Base-by-base conservation (phyloP, 1,140 invertebrate species). In the Thrips palmi region DNA sequence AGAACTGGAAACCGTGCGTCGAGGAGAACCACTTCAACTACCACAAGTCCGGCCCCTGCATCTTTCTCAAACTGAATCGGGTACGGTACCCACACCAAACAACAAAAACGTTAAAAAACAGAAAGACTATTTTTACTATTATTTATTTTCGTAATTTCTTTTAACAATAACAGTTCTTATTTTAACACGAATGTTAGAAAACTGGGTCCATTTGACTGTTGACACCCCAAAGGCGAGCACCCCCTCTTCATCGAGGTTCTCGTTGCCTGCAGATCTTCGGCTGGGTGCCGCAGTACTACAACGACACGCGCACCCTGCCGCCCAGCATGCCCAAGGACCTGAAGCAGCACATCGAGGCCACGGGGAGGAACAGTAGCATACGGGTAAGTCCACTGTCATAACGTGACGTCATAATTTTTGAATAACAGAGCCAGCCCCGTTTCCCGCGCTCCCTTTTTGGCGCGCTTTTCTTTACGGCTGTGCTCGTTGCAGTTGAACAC, bases 251-350 rank as follows among this genome's bases (percentile, higher is more conserved):
- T n/a, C n/a, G n/a, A n/a, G n/a, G n/a, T n/a, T n/a, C n/a, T n/a
- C n/a, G n/a, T 33, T 21, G 21, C 37, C 45, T 39, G 10, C 62
- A 78, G 61, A 80, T 83, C 51, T 82, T 70, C 45, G 74, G 70
- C 14, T 84, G 80, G 78, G 57, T 59, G 38, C 78, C 78, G 1
- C 71, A 79, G 22, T 81, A 63, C 48, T 77, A 73, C 49, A 71
- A 75, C 20, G 63, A 69, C 18, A 64, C 69, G 0, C 46, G 53
- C 0, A 46, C 60, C 21, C 54, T 81, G 32, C 77, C 77, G 1
- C 41, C 51, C 0, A 60, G 70, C 4, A 77, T 82, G 73, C 76
- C 82, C 0, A 7, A 49, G 4, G 58, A 67, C 6, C 54, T 82
- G 4, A 69, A 71, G 43, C 45, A 58, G 0, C 64, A 70, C 42